Percentiles rank a stretch among this genome's conserved stretches.
phyloP scores from a whole-genome alignment of 2,113 vertebrate species.

The Nesospiza acunhae region DNA sequence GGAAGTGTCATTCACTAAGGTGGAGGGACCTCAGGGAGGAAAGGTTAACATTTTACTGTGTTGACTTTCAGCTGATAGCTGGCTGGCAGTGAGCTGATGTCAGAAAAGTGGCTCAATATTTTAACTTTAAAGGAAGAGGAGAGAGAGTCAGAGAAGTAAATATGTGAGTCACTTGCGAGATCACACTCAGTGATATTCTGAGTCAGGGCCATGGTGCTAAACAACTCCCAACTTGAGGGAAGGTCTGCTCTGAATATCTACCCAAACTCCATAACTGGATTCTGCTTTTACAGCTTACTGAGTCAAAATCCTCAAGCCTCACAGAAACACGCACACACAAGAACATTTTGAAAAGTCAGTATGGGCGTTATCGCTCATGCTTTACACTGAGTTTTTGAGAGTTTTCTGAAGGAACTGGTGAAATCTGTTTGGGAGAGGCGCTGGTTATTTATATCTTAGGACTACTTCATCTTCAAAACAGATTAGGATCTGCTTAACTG shows the following conservation, averaged over 20 bases:
- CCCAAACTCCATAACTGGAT: background rate
- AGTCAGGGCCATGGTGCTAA: background rate
- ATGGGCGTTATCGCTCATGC: fast-evolving
- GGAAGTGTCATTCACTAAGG: background rate
- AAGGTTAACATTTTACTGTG: background rate
- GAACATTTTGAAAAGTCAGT: background rate
- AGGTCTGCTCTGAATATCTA: background rate
- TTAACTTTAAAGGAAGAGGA: conserved; percentile 43
- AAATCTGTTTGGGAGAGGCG: background rate
- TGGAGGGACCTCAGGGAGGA: background rate
- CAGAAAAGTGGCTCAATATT: background rate
- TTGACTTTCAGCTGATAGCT: conserved; percentile 12
- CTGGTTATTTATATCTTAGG: background rate
- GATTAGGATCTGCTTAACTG: background rate
- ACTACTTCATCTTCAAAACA: background rate
- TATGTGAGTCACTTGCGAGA: conserved; percentile 35
- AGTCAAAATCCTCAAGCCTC: background rate
- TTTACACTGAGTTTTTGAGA: background rate
- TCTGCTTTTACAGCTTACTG: background rate
- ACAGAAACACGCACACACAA: fast-evolving
- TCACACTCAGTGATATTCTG: background rate
- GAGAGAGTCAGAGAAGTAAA: background rate
- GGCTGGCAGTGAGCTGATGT: conserved; percentile 32
- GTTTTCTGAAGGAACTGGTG: background rate
- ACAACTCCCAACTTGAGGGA: background rate